Percentiles rank a stretch among this genome's conserved stretches.
These are phyloP conservation scores for Idris sp. DNA, from an alignment of 1,140 invertebrate species.

Conservation along the genomic window DNA sequence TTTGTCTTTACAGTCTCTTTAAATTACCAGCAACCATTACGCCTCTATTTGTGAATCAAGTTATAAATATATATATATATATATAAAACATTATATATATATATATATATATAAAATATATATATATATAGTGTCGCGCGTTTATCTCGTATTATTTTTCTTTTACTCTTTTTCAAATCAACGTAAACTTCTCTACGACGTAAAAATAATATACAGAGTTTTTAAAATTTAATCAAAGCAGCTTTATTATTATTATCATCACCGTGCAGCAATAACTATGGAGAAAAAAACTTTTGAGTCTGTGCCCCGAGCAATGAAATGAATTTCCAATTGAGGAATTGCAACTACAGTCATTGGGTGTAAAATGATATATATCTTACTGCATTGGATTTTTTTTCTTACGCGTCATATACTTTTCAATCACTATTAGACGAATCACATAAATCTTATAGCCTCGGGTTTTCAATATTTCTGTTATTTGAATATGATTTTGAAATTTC, in stretches of 20 bases:
- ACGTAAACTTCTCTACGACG: slow-evolving; percentile 15
- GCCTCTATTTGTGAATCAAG: slow-evolving; percentile 57
- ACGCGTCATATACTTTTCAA: slow-evolving; percentile 50
- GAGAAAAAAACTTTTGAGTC: slow-evolving; percentile 18
- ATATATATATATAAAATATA: too few species aligned
- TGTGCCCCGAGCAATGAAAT: slow-evolving; percentile 38
- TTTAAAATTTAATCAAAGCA: slow-evolving; percentile 49
- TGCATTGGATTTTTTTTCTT: slow-evolving; percentile 46
- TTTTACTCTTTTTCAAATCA: slow-evolving; percentile 2
- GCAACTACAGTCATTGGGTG: slow-evolving; percentile 15
- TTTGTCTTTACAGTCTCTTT: slow-evolving; percentile 56
- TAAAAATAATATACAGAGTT: slow-evolving; percentile 29
- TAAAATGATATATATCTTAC: slow-evolving; percentile 40
- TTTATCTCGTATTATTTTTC: slow-evolving; percentile 40
- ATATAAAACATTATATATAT: too few species aligned
- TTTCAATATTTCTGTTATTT: slow-evolving; percentile 24
- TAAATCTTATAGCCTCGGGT: slow-evolving; percentile 17
- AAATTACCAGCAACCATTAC: slow-evolving; percentile 57
- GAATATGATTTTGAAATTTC: not conserved
- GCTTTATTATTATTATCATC: slow-evolving; percentile 36
- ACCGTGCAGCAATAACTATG: slow-evolving; percentile 33
- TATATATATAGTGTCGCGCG: slow-evolving; percentile 23
- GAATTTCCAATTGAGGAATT: slow-evolving; percentile 49
- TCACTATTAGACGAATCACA: slow-evolving; percentile 42
- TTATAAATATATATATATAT: slow-evolving; percentile 57